These are phyloP conservation scores for Drosophila tsacasi DNA, from an alignment of 1,140 invertebrate species.

Conservation along the genomic window DNA sequence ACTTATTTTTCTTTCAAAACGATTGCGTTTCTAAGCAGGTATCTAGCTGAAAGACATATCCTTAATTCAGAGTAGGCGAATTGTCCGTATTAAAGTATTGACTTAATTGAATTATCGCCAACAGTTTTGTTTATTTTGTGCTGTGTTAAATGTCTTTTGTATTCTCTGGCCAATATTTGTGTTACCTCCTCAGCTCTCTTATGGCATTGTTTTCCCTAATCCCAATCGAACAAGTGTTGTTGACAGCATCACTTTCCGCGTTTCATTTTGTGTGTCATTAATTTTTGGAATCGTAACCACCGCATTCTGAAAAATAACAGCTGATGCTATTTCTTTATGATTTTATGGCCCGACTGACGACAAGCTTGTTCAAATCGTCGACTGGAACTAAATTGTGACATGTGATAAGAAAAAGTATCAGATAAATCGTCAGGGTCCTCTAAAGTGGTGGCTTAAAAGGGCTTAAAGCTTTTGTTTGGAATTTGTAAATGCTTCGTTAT, in stretches of 20 bases:
- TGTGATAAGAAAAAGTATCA: constrained; percentile 68
- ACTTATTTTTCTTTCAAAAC: too few species aligned
- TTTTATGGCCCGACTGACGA: constrained; percentile 30
- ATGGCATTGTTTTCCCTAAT: constrained; percentile 36
- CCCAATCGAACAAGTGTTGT: constrained; percentile 75
- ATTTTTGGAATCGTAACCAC: constrained; percentile 72
- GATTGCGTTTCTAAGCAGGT: too few species aligned
- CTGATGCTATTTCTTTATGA: constrained; percentile 63
- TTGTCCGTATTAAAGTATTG: not conserved
- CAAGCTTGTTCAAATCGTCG: constrained; percentile 53
- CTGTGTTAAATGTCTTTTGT: constrained; percentile 13
- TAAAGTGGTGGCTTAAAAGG: constrained; percentile 22
- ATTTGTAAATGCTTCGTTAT: not conserved
- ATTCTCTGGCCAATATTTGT: not conserved
- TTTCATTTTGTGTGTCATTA: constrained; percentile 79
- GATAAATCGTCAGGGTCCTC: constrained; percentile 55
- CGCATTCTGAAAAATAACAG: constrained; percentile 79
- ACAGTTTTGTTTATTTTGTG: not conserved
- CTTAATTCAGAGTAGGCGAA: not conserved
- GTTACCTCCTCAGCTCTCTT: not conserved
- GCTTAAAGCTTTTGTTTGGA: constrained; percentile 9
- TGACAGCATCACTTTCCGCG: constrained; percentile 80
- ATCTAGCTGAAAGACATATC: not conserved
- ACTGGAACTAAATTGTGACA: constrained; percentile 78
- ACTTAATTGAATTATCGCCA: not conserved